A percentile compares a stretch with the other conserved stretches of the same genome.
phyloP scores from a whole-genome alignment of 2,797 vertebrate species.

The Gadopsis marmoratus region DNA sequence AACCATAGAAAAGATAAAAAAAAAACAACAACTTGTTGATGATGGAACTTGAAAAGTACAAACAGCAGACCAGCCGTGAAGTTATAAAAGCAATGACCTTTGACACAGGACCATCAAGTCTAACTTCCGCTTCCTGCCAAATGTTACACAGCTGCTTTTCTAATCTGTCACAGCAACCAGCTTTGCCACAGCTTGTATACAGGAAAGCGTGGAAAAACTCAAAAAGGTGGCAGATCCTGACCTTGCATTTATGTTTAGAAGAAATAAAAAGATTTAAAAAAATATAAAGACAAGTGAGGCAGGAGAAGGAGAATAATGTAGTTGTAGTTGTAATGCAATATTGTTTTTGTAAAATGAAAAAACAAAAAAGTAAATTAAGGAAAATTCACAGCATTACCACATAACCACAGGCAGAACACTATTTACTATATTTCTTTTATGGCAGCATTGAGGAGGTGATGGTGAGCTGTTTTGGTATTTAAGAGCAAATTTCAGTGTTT shows the following conservation, averaged over 20 bases:
- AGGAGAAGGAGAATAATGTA: background rate
- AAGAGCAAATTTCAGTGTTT: slow-evolving; percentile 29
- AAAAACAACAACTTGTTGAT: slow-evolving; percentile 12
- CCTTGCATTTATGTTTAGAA: slow-evolving; percentile 24
- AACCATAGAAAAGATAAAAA: background rate
- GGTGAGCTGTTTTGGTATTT: slow-evolving; percentile 1
- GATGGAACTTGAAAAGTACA: slow-evolving; percentile 32
- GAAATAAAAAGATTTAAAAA: background rate
- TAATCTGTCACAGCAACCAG: slow-evolving; percentile 57
- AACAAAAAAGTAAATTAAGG: background rate
- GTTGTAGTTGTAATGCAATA: no score
- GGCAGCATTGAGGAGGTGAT: slow-evolving; percentile 23
- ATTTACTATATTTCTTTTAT: slow-evolving; percentile 26
- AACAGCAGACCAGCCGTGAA: slow-evolving; percentile 48
- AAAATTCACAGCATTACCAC: slow-evolving; percentile 60
- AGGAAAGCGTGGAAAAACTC: slow-evolving; percentile 42
- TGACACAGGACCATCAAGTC: slow-evolving; percentile 52
- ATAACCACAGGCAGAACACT: slow-evolving; percentile 49
- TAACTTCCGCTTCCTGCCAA: slow-evolving; percentile 62
- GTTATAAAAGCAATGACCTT: slow-evolving; percentile 56
- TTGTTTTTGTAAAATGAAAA: background rate
- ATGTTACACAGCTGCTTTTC: slow-evolving; percentile 70
- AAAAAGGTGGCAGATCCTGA: slow-evolving; percentile 31
- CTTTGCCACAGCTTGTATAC: slow-evolving; percentile 32
- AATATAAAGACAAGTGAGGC: slow-evolving; percentile 1